Base-by-base conservation (phyloP, 2,797 vertebrate species). In the Xenops minutus region DNA sequence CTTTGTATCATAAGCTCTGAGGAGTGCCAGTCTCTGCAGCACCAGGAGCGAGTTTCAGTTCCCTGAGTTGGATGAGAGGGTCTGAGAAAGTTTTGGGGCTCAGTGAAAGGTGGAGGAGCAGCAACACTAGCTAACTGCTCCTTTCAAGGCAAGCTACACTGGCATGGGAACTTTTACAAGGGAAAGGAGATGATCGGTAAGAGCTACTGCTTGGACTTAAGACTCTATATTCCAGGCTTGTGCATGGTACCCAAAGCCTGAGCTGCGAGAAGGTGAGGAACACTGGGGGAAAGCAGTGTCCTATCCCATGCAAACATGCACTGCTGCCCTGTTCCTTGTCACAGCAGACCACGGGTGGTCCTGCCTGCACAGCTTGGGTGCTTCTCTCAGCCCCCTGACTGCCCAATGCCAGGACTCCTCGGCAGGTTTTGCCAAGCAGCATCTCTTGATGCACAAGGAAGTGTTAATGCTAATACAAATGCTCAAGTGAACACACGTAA, bases 391-490 rank as follows among this genome's bases (percentile, higher is more conserved):
- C 18, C 41, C 11, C 18, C 58, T 20, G 37, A 18, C 71, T 62
- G 67, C 62, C 36, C 67, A 14, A 3, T 7, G 32, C 54, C 67
- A n/a, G 36, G 21, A n/a, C 10, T 41, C 36, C 48, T 83, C 84
- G 23, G 73, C 44, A 20, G 2, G 8, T 34, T 48, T 56, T 24
- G 36, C n/a, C 54, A 43, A 83, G 22, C 36, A 59, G 27, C 2
- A 22, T 16, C n/a, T n/a, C 44, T 3, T 7, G 36, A 51, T 18
- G 21, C 19, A 24, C 1, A 37, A 22, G 52, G 32, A 76, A 89
- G 61, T 4, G 32, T 29, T 46, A 54, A 58, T 0, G 0, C 21
- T 14, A 48, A 27, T 14, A n/a, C 13, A 61, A 87, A 39, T 1
- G 18, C 63, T 55, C 29, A 46, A 32, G 46, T 9, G 26, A 29